These are phyloP conservation scores for Watersipora subatra DNA, from an alignment of 1,140 invertebrate genomes.

Conservation along the genomic window DNA sequence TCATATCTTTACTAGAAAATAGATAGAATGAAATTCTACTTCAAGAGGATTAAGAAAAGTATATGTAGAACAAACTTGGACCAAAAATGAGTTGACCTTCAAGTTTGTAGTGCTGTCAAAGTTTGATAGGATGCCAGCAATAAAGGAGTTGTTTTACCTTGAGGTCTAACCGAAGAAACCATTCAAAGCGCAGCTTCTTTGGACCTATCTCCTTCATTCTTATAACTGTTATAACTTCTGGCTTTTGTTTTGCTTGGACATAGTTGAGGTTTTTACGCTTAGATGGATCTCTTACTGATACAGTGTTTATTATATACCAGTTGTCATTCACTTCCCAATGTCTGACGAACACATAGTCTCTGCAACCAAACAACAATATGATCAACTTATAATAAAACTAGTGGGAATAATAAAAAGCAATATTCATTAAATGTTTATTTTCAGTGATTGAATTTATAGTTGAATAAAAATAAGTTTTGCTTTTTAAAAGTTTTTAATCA, in stretches of 20 bases:
- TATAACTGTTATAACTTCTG: no score
- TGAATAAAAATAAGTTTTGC: neutral
- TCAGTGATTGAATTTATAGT: neutral
- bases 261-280: neutral
- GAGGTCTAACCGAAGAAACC: neutral
- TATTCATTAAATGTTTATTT: neutral
- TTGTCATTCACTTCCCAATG: conserved; percentile 47
- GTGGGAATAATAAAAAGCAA: neutral
- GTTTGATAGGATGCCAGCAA: neutral
- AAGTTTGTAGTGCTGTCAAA: neutral
- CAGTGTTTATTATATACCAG: conserved; percentile 17
- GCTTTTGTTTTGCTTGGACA: neutral
- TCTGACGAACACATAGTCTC: conserved; percentile 69
- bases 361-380: neutral
- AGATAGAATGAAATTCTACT: neutral
- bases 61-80: no score
- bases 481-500: neutral
- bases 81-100: no score
- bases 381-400: neutral
- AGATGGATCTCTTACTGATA: neutral
- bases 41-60: neutral
- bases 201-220: neutral
- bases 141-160: no score
- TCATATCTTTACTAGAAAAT: no score
- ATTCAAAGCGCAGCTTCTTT: neutral